Evolutionary conservation across 2,113 vertebrate genomes (phyloP), one percentile per base, ranked within the genome.

Genomic region (Ailurus styani): DNA sequence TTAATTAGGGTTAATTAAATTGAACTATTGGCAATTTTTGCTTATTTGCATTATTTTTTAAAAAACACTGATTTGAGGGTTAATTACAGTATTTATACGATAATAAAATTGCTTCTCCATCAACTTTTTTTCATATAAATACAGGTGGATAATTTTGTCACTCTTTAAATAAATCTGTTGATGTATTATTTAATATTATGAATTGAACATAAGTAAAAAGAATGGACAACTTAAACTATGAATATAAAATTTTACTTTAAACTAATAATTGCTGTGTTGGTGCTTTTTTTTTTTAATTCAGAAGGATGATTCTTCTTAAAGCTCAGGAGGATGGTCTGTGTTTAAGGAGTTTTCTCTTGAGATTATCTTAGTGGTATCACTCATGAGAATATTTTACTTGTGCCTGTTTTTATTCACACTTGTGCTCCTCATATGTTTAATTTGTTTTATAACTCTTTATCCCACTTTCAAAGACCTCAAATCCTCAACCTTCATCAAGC

Each of bases 91-190:
- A 89, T 70, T 98, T 93, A 87, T 89, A 96, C 79, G 81, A 85
- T 47, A 87, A 73, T 90, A 98, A 97, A 97, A 47, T 23, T 96
- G 62, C n/a, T 95, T 97, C 64, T 95, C 15, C 47, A 94, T 95
- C 45, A 93, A 85, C 45, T 66, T 45, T 96, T 62, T 52, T 91
- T 50, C 0, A 94, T 95, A 82, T 90, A 55, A 95, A 86, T 92
- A 25, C 0, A 34, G 27, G 83, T 90, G n/a, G 17, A 97, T 97
- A 96, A 82, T 97, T 96, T 85, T 85, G 27, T 96, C 68, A 60
- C 13, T 94, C 40, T 85, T 25, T 96, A 97, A 98, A 98, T 98
- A 98, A 98, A 97, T 97, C 98, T 97, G 7, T 7, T 64, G 42
- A 57, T 96, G 97, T 98, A 96, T 96, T 96, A 50, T 94, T 40